These are phyloP conservation scores for Hirudo medicinalis DNA, from an alignment of 1,140 invertebrate species.

Conservation along the genomic window DNA sequence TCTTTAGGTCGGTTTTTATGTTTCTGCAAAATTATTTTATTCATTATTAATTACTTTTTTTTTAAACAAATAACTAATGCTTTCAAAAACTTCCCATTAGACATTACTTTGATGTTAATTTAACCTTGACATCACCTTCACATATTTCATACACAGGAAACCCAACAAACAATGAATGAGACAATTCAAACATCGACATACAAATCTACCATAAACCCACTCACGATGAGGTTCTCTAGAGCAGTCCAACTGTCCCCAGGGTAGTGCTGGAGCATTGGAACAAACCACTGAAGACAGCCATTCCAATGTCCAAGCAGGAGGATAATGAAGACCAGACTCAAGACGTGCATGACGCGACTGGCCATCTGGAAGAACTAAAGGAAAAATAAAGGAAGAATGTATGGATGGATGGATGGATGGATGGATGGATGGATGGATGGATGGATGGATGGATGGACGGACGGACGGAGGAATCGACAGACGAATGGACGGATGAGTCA, in stretches of 20 bases:
- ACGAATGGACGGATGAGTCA: too few relatives aligned
- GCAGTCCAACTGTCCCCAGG: slow-evolving; percentile 95
- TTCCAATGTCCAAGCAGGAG: slow-evolving; percentile 96
- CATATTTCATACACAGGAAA: too few relatives aligned
- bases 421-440: neutral
- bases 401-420: neutral
- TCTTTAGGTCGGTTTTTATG: too few relatives aligned
- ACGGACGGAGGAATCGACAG: neutral
- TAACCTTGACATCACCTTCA: too few relatives aligned
- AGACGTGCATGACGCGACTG: slow-evolving; percentile 97
- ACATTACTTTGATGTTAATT: too few relatives aligned
- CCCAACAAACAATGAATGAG: neutral
- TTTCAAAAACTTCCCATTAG: too few relatives aligned
- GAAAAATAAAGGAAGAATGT: slow-evolving; percentile 4
- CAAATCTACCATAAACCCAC: neutral
- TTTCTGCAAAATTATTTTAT: too few relatives aligned
- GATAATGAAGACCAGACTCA: slow-evolving; percentile 99
- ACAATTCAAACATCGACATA: neutral
- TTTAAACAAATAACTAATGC: too few relatives aligned
- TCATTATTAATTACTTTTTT: too few relatives aligned
- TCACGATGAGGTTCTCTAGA: slow-evolving; percentile 84
- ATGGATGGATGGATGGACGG: neutral
- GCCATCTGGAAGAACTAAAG: slow-evolving; percentile 97
- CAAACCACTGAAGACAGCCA: slow-evolving; percentile 89
- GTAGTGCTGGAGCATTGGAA: slow-evolving; percentile 95